Evolutionary conservation across 2,888 invertebrate genomes (phyloP), one percentile per base, ranked within the genome.

Genomic region (Drosophila lacicola): DNA sequence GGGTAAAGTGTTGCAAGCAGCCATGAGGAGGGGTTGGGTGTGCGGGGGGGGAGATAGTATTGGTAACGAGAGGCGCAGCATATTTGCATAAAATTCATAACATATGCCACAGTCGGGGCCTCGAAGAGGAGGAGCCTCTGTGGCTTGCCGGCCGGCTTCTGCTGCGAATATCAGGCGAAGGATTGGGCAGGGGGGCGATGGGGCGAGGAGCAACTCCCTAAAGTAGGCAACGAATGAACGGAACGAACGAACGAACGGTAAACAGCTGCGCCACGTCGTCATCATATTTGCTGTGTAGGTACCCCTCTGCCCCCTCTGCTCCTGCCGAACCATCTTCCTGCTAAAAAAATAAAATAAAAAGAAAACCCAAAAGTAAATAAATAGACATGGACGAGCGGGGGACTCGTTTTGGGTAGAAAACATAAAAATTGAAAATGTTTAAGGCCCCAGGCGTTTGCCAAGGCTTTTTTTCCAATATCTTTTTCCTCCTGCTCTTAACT

Each of bases 81-180:
- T 80, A 83, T 84, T 82, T 84, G 74, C 85, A 80, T 83, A 80
- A 83, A 83, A 83, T 81, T 83, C 80, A 80, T 83, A 80, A 84
- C 84, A 84, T 80, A 78, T 84, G 80, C 75, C 71, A 67, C 74
- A 60, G 50, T 51, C 51, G 51, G 37, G 14, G n/a, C 61, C 57
- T 39, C 42, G 55, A 55, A 47, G 45, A 8, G n/a, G 41, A 45
- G 72, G 42, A 57, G 60, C 50, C 61, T 19, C 61, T 42, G 45
- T 41, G 55, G 50, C 6, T 37, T 11, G 44, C 50, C 39, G 42
- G 14, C 49, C 29, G 29, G 29, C 29, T 29, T 29, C 29, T 57
- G 42, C 36, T 41, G 29, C 60, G 21, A 33, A 49, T 57, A 53
- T 11, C 39, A 10, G 21, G 13, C 10, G 19, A 25, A 11, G 6